These are phyloP conservation scores for Augiades crinisus DNA, from an alignment of 2,888 invertebrate genomes.

Conservation along the genomic window DNA sequence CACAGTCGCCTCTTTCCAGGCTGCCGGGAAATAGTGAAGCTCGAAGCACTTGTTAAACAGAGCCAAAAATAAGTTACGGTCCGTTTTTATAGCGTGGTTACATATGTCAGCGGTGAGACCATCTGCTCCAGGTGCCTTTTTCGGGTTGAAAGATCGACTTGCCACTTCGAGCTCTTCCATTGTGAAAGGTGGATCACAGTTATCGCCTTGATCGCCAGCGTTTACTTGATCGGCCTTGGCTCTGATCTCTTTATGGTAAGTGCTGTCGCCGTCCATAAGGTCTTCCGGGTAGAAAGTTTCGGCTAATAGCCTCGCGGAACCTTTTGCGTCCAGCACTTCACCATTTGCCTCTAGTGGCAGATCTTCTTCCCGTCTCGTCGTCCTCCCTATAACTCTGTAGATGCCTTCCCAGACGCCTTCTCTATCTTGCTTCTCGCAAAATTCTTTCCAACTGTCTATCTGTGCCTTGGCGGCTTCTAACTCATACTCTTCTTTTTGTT, in stretches of 20 bases:
- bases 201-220: background rate
- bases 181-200: slow-evolving; percentile 5
- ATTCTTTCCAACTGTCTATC: background rate
- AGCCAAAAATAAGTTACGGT: background rate
- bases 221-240: background rate
- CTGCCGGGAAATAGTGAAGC: background rate
- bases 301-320: background rate
- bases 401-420: slow-evolving; percentile 4
- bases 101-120: slow-evolving; percentile 1
- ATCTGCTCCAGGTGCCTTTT: slow-evolving; percentile 6
- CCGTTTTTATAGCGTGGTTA: background rate
- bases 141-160: background rate
- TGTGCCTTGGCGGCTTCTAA: background rate
- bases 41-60: background rate
- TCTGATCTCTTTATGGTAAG: background rate
- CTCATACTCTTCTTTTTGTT: slow-evolving; percentile 1
- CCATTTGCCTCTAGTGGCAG: background rate
- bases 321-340: background rate
- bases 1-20: slow-evolving; percentile 4
- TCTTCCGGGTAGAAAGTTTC: background rate
- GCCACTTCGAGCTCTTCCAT: background rate
- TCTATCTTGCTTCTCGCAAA: background rate
- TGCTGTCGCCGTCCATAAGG: background rate
- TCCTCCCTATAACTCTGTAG: background rate
- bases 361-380: background rate